Evolutionary conservation across 2,113 vertebrate genomes (phyloP), one percentile per base, ranked within the genome.

Genomic region (Crocuta crocuta): DNA sequence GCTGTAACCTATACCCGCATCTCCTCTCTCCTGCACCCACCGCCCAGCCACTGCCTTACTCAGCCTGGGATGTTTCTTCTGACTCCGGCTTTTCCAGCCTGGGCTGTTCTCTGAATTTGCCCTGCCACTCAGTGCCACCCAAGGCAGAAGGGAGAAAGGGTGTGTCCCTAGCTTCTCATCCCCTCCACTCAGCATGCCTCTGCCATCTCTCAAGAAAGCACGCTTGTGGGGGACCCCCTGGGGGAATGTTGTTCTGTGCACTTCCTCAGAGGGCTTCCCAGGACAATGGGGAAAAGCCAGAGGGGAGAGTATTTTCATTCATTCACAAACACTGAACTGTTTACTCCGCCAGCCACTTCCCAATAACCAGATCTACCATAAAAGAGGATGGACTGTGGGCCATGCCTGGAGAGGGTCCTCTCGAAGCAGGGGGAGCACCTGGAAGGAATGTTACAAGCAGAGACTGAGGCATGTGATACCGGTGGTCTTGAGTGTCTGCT

Each of bases 1-100:
- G n/a, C 26, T 16, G 7, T 2, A 58, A 19, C 12, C n/a, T 3
- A 2, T 2, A 7, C 35, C n/a, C 35, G 43, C 28, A 4, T 1
- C 17, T 10, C 24, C 1, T 39, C 33, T 28, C n/a, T 10, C 31
- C 48, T n/a, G 7, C n/a, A n/a, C n/a, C 68, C 68, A 7, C 58
- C 58, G 7, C 19, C 2, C 23, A 16, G 23, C 84, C 65, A 33
- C 26, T 24, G 7, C 88, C 45, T 43, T 33, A 19, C 4, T 66
- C 33, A 1, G 3, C 48, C 39, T n/a, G 10, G 4, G 13, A 28
- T 50, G 2, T 12, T 39, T 86, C 68, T 35, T 16, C 10, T 50
- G 21, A 80, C 50, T 63, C 79, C 55, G 35, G 86, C 11, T 80
- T 45, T 66, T 86, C 61, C 17, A 50, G 4, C 24, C 65, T 45